A percentile compares a stretch with the other conserved stretches of the same genome.
These are phyloP conservation scores for Pristionchus japonicus DNA, from an alignment of 2,888 invertebrate species.

Conservation along the genomic window DNA sequence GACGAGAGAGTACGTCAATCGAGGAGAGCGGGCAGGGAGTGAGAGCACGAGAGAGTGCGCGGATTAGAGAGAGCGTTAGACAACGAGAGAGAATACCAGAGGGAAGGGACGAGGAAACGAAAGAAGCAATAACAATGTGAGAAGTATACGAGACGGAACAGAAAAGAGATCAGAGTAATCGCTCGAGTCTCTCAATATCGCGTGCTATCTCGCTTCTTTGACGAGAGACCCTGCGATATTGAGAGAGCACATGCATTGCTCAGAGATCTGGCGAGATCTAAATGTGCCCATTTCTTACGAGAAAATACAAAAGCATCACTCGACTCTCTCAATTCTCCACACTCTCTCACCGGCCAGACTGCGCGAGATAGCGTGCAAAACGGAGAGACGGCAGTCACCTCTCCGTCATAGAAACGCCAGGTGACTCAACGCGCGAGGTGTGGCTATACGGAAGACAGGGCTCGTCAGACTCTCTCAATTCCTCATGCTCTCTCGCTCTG, in stretches of 20 bases:
- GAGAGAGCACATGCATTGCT: no score
- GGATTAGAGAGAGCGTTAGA: neutral
- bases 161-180: neutral
- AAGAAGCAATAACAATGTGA: neutral
- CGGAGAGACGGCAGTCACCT: neutral
- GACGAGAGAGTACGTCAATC: neutral
- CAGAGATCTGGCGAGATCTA: neutral
- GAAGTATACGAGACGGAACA: neutral
- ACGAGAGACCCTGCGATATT: no score
- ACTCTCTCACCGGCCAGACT: neutral
- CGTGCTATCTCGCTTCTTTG: no score
- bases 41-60: conserved; percentile 18
- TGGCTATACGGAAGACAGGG: no score
- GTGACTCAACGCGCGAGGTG: no score
- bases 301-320: neutral
- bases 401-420: no score
- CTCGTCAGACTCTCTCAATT: no score
- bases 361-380: neutral
- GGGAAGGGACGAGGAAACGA: conserved; percentile 16
- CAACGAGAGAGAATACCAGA: neutral
- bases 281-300: neutral
- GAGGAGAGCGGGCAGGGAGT: conserved; percentile 10
- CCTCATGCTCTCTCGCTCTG: neutral
- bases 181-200: no score
- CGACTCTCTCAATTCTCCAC: neutral